These are phyloP conservation scores for Nebria salina DNA, from an alignment of 2,888 invertebrate species.

Conservation along the genomic window DNA sequence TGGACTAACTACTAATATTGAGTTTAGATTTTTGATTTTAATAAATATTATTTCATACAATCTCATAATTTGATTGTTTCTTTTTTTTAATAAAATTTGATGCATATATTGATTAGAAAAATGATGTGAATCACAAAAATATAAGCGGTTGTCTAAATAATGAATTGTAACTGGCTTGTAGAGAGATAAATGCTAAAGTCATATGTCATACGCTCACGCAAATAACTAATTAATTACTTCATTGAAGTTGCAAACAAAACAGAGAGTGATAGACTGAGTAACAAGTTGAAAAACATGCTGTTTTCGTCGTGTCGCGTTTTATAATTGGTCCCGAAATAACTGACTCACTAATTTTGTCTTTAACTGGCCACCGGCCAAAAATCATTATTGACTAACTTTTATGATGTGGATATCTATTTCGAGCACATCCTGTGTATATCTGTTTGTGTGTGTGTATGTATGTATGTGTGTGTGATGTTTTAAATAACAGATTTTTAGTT, in stretches of 20 bases:
- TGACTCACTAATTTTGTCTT: slow-evolving; percentile 27
- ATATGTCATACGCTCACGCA: slow-evolving; percentile 2
- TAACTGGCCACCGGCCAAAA: slow-evolving; percentile 39
- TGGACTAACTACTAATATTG: no score
- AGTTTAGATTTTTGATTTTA: no score
- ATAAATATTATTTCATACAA: no score
- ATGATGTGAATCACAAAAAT: neutral
- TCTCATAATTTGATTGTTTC: no score
- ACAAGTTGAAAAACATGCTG: slow-evolving; percentile 16
- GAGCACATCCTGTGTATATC: slow-evolving; percentile 37
- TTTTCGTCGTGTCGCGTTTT: slow-evolving; percentile 5
- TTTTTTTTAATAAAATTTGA: no score
- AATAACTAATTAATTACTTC: slow-evolving; percentile 32
- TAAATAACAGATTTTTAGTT: slow-evolving; percentile 42
- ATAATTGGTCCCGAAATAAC: slow-evolving; percentile 19
- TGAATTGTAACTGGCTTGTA: neutral
- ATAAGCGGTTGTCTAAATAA: neutral
- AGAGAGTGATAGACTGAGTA: neutral
- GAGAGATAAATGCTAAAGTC: neutral
- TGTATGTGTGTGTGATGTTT: slow-evolving; percentile 17
- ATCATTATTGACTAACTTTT: slow-evolving; percentile 47
- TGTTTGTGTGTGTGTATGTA: slow-evolving; percentile 10
- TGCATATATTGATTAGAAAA: no score
- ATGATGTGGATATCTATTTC: slow-evolving; percentile 45
- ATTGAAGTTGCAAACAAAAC: slow-evolving; percentile 23